Percentiles rank a stretch among this genome's conserved stretches.
phyloP scores from a whole-genome alignment of 2,797 vertebrate species.

The Enteromius thamalakanensis region DNA sequence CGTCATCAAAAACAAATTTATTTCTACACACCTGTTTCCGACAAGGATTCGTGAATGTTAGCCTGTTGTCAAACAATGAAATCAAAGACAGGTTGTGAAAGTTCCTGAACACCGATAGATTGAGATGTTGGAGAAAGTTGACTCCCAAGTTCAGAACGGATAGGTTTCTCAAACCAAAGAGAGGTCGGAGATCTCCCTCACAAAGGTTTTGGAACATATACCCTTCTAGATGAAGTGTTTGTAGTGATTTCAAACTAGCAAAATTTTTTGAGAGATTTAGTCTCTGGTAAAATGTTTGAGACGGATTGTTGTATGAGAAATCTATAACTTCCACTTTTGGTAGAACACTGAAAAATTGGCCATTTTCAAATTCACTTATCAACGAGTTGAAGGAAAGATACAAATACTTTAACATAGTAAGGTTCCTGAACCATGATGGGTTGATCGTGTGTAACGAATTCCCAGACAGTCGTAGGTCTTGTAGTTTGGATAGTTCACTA shows the following conservation, averaged over 20 bases:
- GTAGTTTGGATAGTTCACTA: constrained; percentile 40
- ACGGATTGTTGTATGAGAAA: constrained; percentile 68
- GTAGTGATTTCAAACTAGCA: constrained; percentile 61
- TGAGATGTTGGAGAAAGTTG: constrained; percentile 70
- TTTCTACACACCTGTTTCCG: neutral
- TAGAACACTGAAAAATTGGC: constrained; percentile 64
- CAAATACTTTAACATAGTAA: constrained; percentile 61
- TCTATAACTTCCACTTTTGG: constrained; percentile 66
- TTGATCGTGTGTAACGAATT: constrained; percentile 61
- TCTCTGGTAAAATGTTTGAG: constrained; percentile 41
- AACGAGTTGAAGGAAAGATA: constrained; percentile 68
- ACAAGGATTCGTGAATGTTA: constrained; percentile 53
- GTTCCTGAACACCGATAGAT: constrained; percentile 66
- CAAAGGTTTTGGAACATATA: constrained; percentile 68
- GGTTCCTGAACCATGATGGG: constrained; percentile 62
- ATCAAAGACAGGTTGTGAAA: constrained; percentile 64
- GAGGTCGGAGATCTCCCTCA: constrained; percentile 60
- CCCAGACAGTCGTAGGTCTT: constrained; percentile 61
- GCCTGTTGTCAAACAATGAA: constrained; percentile 72
- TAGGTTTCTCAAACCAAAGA: constrained; percentile 67
- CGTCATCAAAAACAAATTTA: neutral
- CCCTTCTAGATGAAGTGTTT: constrained; percentile 62
- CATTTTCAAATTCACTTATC: constrained; percentile 55
- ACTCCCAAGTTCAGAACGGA: constrained; percentile 65
- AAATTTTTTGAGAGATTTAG: constrained; percentile 63